Base-by-base conservation (phyloP, 2,113 vertebrate genomes). In the Nesospiza acunhae region DNA sequence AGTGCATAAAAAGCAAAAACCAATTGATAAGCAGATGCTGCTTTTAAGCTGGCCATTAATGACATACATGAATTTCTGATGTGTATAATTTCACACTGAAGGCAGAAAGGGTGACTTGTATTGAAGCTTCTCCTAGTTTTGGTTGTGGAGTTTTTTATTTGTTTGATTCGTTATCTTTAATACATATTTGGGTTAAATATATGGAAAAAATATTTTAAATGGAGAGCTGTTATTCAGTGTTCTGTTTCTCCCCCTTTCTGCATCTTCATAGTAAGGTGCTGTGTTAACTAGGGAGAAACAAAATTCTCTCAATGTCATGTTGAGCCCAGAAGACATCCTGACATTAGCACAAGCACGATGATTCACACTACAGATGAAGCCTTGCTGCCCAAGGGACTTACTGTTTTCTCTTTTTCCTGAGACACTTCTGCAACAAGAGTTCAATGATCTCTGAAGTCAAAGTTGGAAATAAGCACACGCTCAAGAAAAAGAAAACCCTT, bases 1-100 rank as follows among this genome's bases (percentile, higher is more conserved):
- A 76, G 20, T 86, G 69, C 78, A 93, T 74, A 77, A 95, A 95
- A 91, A 92, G 47, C 64, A 93, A 88, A 84, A 95, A 24, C 46
- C 76, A 89, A 20, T 46, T 91, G 87, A 89, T 88, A 91, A 83
- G 72, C 86, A 94, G 86, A 88, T 87, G 84, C 47, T 93, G 53
- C 72, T 95, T 93, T 87, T 94, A 93, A 89, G 31, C 64, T 62
- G 55, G 24, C 41, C 72, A 49, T 83, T 77, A 88, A 94, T 23
- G 30, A 89, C 67, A 90, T 30, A 74, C 24, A 62, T 47, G 64
- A 94, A 90, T 80, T 93, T 94, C 76, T 93, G 82, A 66, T 39
- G n/a, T 27, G 30, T 23, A 26, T 62, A 64, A 80, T 93, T 95
- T 91, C 70, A 46, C 31, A 39, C 2, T 33, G 22, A 82, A 84